phyloP scores from a whole-genome alignment of 2,797 vertebrate species.

The Alauda arvensis region DNA sequence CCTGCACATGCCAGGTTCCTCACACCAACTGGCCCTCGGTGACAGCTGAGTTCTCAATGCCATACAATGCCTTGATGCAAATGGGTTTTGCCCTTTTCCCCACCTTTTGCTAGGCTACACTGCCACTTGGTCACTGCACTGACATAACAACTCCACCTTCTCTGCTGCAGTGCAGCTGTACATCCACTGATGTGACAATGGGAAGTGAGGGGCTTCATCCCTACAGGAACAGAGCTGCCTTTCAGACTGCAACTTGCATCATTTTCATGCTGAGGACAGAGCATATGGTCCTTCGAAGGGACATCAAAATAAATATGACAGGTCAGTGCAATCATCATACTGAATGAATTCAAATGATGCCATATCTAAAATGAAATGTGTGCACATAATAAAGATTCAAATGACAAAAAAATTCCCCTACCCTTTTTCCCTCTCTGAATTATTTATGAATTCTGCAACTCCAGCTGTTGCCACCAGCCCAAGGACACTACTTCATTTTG shows the following conservation, averaged over 20 bases:
- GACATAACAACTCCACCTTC: not conserved
- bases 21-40: not conserved
- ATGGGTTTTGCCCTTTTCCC: not conserved
- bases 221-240: not conserved
- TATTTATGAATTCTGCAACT: slow-evolving; percentile 53
- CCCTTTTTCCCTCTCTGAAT: slow-evolving; percentile 45
- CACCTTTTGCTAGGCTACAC: not conserved
- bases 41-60: not conserved
- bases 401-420: slow-evolving; percentile 10
- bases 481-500: slow-evolving; percentile 49
- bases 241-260: slow-evolving; percentile 2
- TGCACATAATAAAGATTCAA: slow-evolving; percentile 56
- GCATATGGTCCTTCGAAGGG: slow-evolving; percentile 59
- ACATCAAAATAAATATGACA: slow-evolving; percentile 60
- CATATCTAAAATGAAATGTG: slow-evolving; percentile 44
- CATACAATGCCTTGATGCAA: not conserved
- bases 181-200: not conserved
- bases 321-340: slow-evolving; percentile 45
- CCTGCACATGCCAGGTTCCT: not conserved
- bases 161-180: not conserved
- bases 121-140: not conserved
- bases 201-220: not conserved
- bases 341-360: slow-evolving; percentile 54
- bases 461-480: slow-evolving; percentile 57
- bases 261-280: not conserved